Conservation (phyloP, 1,140 invertebrate species). For the Tribolium castaneum region DNA sequence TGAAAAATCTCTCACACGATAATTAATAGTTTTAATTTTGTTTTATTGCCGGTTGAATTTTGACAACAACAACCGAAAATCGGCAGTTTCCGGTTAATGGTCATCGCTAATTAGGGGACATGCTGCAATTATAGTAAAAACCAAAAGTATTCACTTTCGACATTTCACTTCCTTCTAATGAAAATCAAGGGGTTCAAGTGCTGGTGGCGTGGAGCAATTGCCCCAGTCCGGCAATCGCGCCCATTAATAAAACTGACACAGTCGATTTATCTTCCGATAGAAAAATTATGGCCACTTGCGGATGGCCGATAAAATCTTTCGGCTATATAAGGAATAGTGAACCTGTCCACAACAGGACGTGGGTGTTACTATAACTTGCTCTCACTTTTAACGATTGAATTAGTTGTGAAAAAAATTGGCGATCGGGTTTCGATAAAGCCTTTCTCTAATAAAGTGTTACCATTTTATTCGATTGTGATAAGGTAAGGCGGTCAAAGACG, state of each 20-base stretch:
- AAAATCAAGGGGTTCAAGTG: not conserved
- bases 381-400: conserved; percentile 23
- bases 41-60: not conserved
- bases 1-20: conserved; percentile 17
- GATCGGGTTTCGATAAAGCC: conserved; percentile 25
- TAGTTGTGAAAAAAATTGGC: not conserved
- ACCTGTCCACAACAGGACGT: not conserved
- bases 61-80: not conserved
- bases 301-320: not conserved
- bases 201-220: conserved; percentile 4
- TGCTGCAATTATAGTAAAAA: conserved; percentile 13
- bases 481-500: not conserved
- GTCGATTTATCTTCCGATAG: conserved; percentile 8
- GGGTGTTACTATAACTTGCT: conserved; percentile 5
- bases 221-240: not conserved
- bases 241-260: conserved; percentile 2
- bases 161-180: conserved; percentile 5
- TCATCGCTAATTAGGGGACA: conserved; percentile 14
- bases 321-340: conserved; percentile 15
- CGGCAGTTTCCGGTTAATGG: not conserved
- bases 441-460: conserved; percentile 23
- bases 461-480: conserved; percentile 8
- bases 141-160: not conserved
- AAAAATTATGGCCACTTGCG: not conserved
- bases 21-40: not conserved